These are phyloP conservation scores for Pangasianodon gigas DNA, from an alignment of 2,113 vertebrate species.

Conservation along the genomic window DNA sequence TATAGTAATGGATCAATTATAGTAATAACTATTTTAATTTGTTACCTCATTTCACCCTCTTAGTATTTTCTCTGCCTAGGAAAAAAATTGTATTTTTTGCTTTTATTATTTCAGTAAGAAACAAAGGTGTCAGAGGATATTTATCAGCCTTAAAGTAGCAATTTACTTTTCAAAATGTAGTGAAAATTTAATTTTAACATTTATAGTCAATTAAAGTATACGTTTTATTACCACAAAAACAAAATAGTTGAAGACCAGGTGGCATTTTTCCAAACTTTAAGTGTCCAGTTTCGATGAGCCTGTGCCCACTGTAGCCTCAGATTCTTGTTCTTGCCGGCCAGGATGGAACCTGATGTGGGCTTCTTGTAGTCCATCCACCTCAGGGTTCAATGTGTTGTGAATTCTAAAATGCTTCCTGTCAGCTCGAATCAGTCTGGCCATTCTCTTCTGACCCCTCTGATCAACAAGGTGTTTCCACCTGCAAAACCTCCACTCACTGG, in stretches of 20 bases:
- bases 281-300: neutral
- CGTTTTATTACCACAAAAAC: neutral
- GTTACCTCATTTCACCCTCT: neutral
- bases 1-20: neutral
- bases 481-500: neutral
- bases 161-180: too few species aligned
- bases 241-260: neutral
- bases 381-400: constrained; percentile 12
- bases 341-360: constrained; percentile 1
- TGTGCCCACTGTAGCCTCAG: neutral
- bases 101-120: neutral
- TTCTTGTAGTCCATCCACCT: neutral
- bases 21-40: neutral
- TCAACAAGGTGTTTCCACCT: neutral
- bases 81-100: neutral
- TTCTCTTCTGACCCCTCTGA: neutral
- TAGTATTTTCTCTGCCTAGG: neutral
- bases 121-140: neutral
- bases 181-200: too few species aligned
- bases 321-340: neutral
- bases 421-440: neutral
- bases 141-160: too few species aligned
- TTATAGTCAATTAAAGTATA: neutral
- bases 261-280: neutral
- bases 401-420: constrained; percentile 18